Evolutionary conservation across 2,888 invertebrate species (phyloP).

Genomic region (Cepaea hortensis): DNA sequence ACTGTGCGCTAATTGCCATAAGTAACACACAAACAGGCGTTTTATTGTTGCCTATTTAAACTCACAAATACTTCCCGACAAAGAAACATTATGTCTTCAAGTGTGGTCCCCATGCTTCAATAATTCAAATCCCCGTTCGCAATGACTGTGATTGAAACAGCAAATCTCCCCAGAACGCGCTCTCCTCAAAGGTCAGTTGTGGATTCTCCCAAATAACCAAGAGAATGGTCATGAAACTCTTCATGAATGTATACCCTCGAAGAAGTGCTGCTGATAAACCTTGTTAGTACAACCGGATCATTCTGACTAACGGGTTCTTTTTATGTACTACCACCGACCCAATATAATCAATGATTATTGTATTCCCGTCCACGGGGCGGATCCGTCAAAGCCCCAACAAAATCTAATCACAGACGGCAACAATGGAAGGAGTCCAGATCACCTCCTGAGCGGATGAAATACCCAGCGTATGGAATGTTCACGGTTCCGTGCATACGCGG

Average conservation of each 20-base stretch:
- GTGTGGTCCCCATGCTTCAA: no score
- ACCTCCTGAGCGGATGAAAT: background rate
- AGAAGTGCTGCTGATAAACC: background rate
- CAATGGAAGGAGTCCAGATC: background rate
- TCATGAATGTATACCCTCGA: background rate
- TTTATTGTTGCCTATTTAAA: no score
- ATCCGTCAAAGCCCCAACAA: no score
- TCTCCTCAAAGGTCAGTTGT: background rate
- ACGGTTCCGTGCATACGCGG: background rate
- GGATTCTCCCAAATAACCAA: conserved; percentile 10
- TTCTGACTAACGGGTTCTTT: background rate
- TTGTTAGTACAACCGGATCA: background rate
- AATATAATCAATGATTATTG: background rate
- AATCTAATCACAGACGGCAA: background rate
- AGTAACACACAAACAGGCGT: no score
- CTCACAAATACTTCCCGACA: no score
- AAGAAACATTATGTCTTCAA: no score
- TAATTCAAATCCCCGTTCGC: no score
- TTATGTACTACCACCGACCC: background rate
- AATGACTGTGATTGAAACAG: no score
- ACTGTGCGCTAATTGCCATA: no score
- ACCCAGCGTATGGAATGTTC: conserved; percentile 9
- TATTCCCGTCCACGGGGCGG: no score
- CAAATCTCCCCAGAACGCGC: no score
- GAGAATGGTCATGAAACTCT: conserved; percentile 13